Evolutionary conservation across 2,888 invertebrate species (phyloP), one percentile per base, ranked within the genome.

Genomic region (Erpobdella octoculata): DNA sequence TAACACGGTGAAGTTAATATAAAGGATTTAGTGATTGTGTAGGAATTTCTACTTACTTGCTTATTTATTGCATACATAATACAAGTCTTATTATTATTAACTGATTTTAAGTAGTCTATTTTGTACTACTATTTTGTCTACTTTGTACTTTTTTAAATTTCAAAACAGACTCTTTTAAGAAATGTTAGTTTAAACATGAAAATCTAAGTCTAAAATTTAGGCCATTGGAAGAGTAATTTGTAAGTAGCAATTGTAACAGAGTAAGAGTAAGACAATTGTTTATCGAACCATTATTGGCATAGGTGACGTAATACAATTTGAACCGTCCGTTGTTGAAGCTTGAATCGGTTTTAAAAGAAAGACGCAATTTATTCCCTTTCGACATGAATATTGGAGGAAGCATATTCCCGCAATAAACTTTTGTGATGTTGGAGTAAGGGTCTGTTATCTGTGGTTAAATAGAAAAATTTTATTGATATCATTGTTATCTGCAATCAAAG

Each of bases 321-420:
- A 67, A 67, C n/a, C 48, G 9, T 25, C 46, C 67, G 31, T n/a
- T 25, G 25, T 38, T 46, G 2, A 25, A 5, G 25, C 28, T 31
- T 15, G 25, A 15, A n/a, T 67, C 67, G 41, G 46, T 41, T 1
- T 28, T 21, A 18, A 67, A 67, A 15, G n/a, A 4, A 28, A 67
- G 31, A 15, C 5, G 25, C 8, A 67, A n/a, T 41, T 31, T 36
- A 18, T 46, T 67, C 12, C 67, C 70, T 33, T 36, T 65, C 9
- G 73, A 73, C 15, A 18, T 46, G 59, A 73, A 48, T 0, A 25
- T 35, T 9, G 70, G 64, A 31, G 73, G 73, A 9, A 73, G n/a
- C 5, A 31, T 37, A 41, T 41, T 36, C 1, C 73, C 73, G 31
- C 73, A 73, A 46, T 64, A 70, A 21, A 62, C n/a, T 2, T 31